Evolutionary conservation across 2,113 vertebrate genomes (phyloP), one percentile per base, ranked within the genome.

Genomic region (Corvus cornix): DNA sequence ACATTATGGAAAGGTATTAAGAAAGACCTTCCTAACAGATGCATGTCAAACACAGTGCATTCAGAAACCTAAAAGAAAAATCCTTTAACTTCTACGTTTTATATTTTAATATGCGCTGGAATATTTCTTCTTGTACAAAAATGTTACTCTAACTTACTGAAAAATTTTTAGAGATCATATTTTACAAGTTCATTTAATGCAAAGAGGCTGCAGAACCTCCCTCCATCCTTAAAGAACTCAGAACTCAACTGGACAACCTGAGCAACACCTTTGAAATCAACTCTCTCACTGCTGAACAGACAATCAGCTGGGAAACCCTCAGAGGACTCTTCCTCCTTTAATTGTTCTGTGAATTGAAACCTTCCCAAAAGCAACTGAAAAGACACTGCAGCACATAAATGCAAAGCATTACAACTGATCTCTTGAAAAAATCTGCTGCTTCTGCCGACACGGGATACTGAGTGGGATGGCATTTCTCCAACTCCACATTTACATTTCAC

Each of bases 211-310:
- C 9, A 37, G 62, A 89, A 56, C 15, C 6, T 59, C 41, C 20
- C 16, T 52, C 28, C 31, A 46, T 24, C 24, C 63, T 35, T 52
- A 17, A 46, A 52, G 52, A 58, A 21, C 17, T 43, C 35, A 75
- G 55, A 85, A 48, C 16, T 81, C 23, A 78, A 28, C 27, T 4
- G 6, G 44, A 60, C 3, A 13, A 87, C 21, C 68, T 12, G 7
- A 46, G 27, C 31, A 83, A 35, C 33, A 33, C 0, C 10, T 75
- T 53, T n/a, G 62, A 72, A 90, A 33, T 48, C 3, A 23, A 37
- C 9, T 2, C 4, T 13, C 10, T n/a, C 28, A 55, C 26, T 0
- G 0, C 33, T 19, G 8, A 79, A 39, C 13, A 58, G 31, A 3
- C 12, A 5, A 24, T 16, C 19, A 10, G 41, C 35, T 43, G 13